Evolutionary conservation across 2,888 invertebrate species (phyloP).

Genomic region (Cybosia mesomella): DNA sequence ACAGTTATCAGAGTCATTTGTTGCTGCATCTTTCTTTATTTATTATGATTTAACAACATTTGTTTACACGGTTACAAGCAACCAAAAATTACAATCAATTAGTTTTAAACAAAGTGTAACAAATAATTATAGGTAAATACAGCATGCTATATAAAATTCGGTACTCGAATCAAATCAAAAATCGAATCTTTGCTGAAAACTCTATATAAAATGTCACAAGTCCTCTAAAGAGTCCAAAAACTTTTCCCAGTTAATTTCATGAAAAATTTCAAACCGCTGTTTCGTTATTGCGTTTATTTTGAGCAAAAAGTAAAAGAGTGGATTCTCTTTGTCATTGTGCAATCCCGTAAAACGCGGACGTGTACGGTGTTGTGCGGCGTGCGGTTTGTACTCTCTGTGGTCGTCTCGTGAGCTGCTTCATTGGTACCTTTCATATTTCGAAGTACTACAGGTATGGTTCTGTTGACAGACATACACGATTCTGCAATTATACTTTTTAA

Average conservation of each 20-base stretch:
- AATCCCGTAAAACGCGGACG: constrained; percentile 75
- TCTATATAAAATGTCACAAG: not conserved
- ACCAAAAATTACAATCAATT: too few species aligned
- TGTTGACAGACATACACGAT: constrained; percentile 12
- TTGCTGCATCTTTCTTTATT: too few species aligned
- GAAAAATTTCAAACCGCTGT: constrained; percentile 12
- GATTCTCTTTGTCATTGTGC: constrained; percentile 63
- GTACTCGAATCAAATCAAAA: too few species aligned
- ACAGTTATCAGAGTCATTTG: not conserved
- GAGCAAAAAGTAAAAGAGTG: constrained; percentile 24
- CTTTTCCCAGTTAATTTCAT: constrained; percentile 15
- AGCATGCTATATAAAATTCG: too few species aligned
- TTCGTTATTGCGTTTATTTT: constrained; percentile 31
- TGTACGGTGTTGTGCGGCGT: constrained; percentile 35
- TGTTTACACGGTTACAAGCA: too few species aligned
- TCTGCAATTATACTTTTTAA: not conserved
- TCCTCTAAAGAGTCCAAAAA: not conserved
- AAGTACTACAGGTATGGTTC: constrained; percentile 55
- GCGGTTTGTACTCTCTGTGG: constrained; percentile 50
- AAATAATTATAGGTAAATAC: too few species aligned
- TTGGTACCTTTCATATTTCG: constrained; percentile 70
- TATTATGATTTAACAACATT: too few species aligned
- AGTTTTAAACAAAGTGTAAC: too few species aligned
- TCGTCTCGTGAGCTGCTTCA: constrained; percentile 59
- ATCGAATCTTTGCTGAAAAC: too few species aligned